Evolutionary conservation across 2,113 vertebrate species (phyloP), one percentile per base, ranked within the genome.

Genomic region (Colistium nudipinnis): DNA sequence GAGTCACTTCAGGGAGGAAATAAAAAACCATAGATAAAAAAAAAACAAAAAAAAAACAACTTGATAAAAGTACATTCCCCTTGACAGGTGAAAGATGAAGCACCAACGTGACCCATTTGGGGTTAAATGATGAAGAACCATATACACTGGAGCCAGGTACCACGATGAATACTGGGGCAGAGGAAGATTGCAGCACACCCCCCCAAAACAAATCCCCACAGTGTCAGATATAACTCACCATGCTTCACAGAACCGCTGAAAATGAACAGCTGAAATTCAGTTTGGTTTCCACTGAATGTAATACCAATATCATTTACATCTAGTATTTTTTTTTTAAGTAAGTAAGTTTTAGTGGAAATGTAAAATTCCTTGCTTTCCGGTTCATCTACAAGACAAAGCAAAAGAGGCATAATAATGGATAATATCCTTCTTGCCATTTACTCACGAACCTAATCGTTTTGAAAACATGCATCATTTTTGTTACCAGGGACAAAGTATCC

Each of bases 191-290:
- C n/a, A n/a, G n/a, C n/a, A n/a, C n/a, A n/a, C 41, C 43, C 61
- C 56, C 64, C 47, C 6, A 38, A n/a, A n/a, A 17, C 55, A 69
- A 52, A 57, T 76, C 75, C 53, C 41, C 25, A 36, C 16, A 44
- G 45, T 69, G 67, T 33, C 17, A 4, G 62, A 67, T 65, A 60
- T 36, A 78, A 80, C 77, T 74, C 33, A 49, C 66, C 49, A 82
- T 73, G 65, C 64, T 83, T 78, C 77, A 72, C 22, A 39, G 41
- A 44, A 64, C 49, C 55, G 28, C 61, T 56, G 43, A 52, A 63
- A 47, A 36, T 39, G n/a, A 60, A 28, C 56, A 2, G 1, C 47
- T n/a, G n/a, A n/a, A n/a, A n/a, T n/a, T n/a, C n/a, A n/a, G n/a
- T n/a, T n/a, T n/a, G n/a, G n/a, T n/a, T n/a, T n/a, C n/a, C n/a